These are phyloP conservation scores for Aphyosemion australe DNA, from an alignment of 2,113 vertebrate species.

Conservation along the genomic window DNA sequence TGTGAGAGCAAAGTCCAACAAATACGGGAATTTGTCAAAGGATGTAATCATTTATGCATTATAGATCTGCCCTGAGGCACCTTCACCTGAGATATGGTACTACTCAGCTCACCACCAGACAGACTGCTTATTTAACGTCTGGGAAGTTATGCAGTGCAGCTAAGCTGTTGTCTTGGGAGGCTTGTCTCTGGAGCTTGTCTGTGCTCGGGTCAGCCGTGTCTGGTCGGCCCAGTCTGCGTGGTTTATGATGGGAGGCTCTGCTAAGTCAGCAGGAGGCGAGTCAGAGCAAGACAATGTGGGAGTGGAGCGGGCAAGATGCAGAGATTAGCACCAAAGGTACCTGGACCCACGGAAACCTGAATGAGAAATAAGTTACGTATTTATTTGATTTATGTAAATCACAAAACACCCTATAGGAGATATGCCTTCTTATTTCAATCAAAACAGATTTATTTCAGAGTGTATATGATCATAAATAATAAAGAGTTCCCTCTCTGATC, in stretches of 20 bases:
- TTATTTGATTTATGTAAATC: neutral
- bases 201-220: constrained; percentile 66
- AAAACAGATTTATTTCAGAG: neutral
- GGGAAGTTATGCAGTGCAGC: constrained; percentile 44
- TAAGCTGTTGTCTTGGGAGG: constrained; percentile 60
- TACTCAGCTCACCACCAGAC: constrained; percentile 62
- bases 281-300: constrained; percentile 61
- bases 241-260: constrained; percentile 70
- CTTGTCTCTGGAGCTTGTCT: constrained; percentile 59
- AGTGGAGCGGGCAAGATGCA: constrained; percentile 25
- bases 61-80: constrained; percentile 36
- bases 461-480: constrained; percentile 6
- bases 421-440: neutral
- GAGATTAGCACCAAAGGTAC: constrained; percentile 25
- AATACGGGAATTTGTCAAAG: constrained; percentile 36
- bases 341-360: constrained; percentile 22
- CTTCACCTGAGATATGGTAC: constrained; percentile 42
- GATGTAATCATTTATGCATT: constrained; percentile 52
- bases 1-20: constrained; percentile 34
- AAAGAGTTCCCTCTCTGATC: constrained; percentile 33
- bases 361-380: constrained; percentile 9
- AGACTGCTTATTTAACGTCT: constrained; percentile 77
- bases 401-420: neutral
- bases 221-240: constrained; percentile 64
- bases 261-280: constrained; percentile 74